Evolutionary conservation across 92 coral and sea anemone species (phyloP).

Genomic region (Phenganax subtilis): DNA sequence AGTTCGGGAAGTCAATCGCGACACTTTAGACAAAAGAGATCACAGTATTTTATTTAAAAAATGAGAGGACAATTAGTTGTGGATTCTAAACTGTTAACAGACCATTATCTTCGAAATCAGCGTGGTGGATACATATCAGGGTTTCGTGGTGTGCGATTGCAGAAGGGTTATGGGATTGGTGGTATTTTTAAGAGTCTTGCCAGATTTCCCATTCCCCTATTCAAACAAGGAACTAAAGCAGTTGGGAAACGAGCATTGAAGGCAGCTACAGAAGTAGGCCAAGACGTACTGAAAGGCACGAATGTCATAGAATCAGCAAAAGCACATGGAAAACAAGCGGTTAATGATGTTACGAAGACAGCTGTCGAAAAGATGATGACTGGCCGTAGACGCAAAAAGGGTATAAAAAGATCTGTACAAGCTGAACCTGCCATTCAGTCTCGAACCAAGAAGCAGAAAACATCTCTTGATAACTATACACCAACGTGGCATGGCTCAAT

Average conservation of each 20-base stretch:
- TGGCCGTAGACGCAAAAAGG: conserved; percentile 16
- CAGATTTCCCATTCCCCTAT: conserved; percentile 9
- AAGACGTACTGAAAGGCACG: conserved; percentile 3
- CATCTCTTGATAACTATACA: conserved; percentile 40
- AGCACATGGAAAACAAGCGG: conserved; percentile 12
- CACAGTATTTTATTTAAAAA: conserved; percentile 25
- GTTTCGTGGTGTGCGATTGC: conserved; percentile 26
- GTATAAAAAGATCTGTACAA: conserved; percentile 40
- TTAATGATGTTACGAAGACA: no score
- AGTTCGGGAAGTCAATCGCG: conserved; percentile 46
- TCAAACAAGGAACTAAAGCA: neutral
- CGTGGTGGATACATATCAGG: conserved; percentile 18
- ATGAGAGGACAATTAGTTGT: neutral
- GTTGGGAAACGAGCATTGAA: conserved; percentile 25
- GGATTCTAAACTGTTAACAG: conserved; percentile 1
- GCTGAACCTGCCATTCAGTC: conserved; percentile 36
- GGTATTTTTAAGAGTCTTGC: conserved; percentile 16
- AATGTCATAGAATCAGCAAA: neutral
- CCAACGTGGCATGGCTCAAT: conserved; percentile 7
- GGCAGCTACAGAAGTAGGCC: conserved; percentile 2
- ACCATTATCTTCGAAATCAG: conserved; percentile 3
- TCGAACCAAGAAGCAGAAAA: conserved; percentile 48
- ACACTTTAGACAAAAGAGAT: conserved; percentile 45
- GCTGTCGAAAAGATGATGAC: neutral
- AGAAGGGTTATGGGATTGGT: conserved; percentile 32